Conservation (phyloP, 1,140 invertebrate species). For the Zaprionus ornatus region DNA sequence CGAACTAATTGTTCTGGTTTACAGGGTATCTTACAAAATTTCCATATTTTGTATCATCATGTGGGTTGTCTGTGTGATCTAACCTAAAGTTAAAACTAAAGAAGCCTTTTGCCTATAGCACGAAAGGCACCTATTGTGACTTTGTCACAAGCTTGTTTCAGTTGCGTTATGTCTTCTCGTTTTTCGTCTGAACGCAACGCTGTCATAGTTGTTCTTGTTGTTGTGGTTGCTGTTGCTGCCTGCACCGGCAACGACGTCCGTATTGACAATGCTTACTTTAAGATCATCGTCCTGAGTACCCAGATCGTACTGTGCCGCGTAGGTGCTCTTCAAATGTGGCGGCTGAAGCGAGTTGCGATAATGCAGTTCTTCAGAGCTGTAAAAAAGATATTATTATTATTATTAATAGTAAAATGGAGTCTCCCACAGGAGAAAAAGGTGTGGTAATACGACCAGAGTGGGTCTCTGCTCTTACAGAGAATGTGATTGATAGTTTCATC, state of each 20-base stretch:
- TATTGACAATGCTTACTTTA: slow-evolving; percentile 86
- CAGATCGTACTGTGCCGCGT: slow-evolving; percentile 92
- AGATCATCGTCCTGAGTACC: slow-evolving; percentile 89
- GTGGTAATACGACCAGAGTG: too few species aligned
- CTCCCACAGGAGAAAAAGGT: too few species aligned
- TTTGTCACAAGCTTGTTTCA: neutral
- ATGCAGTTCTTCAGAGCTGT: slow-evolving; percentile 87
- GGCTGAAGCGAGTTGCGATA: slow-evolving; percentile 93
- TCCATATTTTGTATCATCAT: neutral
- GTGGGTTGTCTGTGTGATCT: neutral
- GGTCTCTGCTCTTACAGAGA: too few species aligned
- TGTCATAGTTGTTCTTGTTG: slow-evolving; percentile 17
- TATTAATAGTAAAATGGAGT: too few species aligned
- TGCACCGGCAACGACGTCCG: neutral
- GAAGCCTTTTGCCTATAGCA: neutral
- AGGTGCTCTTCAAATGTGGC: slow-evolving; percentile 94
- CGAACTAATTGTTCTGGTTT: neutral
- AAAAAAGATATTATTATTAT: neutral
- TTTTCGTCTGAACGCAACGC: neutral
- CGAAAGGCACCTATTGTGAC: neutral
- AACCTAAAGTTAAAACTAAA: neutral
- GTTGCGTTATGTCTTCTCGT: neutral
- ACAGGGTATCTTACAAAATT: neutral
- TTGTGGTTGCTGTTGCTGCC: neutral
- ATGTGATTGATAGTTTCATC: too few species aligned